Percentiles rank a stretch among this genome's conserved stretches.
Evolutionary conservation across 2,888 invertebrate genomes (phyloP).

Genomic region (Leptopilina drosophilae): DNA sequence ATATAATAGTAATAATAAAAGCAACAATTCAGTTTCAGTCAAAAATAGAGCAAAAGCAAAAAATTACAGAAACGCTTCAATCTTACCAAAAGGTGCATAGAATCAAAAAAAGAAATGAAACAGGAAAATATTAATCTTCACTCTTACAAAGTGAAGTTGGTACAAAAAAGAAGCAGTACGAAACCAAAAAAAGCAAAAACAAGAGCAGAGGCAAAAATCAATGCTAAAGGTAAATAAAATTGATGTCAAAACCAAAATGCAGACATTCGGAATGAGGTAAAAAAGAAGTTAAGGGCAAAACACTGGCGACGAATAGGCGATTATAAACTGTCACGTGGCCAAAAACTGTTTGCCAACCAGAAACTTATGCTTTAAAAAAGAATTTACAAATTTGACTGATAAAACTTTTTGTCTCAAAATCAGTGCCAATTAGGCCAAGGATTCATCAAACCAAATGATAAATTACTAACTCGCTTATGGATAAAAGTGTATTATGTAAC

Average conservation of each 20-base stretch:
- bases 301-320: constrained; percentile 22
- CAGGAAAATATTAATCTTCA: no score
- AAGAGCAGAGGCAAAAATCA: no score
- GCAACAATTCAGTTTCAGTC: no score
- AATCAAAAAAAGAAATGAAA: no score
- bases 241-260: background rate
- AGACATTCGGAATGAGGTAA: background rate
- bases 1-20: no score
- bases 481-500: constrained; percentile 8
- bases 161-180: no score
- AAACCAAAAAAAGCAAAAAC: no score
- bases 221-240: no score
- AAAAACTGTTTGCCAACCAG: constrained; percentile 55
- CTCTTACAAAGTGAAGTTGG: no score
- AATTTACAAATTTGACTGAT: constrained; percentile 57
- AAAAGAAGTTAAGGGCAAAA: background rate
- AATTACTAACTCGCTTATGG: constrained; percentile 36
- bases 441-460: constrained; percentile 53
- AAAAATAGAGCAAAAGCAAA: no score
- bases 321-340: constrained; percentile 40
- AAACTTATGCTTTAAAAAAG: constrained; percentile 45
- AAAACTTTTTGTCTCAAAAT: constrained; percentile 53
- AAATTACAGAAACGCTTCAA: no score
- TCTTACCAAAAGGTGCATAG: no score
- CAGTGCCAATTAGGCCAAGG: constrained; percentile 69